phyloP scores from a whole-genome alignment of 2,888 invertebrate genomes.

The Galeruca laticollis region DNA sequence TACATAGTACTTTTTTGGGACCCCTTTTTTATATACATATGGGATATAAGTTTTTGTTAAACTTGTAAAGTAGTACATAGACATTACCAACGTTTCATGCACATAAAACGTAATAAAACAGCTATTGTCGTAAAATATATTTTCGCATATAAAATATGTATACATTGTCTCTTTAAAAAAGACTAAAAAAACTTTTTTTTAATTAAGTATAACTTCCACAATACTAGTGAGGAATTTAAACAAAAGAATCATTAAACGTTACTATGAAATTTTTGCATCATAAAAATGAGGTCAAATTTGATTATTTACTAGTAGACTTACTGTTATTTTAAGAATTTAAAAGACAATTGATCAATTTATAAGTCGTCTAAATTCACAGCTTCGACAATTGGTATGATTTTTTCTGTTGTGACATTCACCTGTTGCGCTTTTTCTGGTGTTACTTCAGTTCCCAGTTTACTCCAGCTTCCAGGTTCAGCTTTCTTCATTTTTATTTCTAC shows the following conservation, averaged over 20 bases:
- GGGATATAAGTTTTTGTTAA: no score
- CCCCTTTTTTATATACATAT: no score
- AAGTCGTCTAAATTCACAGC: conserved; percentile 83
- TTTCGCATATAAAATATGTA: not conserved
- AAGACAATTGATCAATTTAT: conserved; percentile 42
- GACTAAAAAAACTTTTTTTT: not conserved
- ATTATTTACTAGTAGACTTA: not conserved
- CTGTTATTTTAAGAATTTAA: not conserved
- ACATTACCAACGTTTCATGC: no score
- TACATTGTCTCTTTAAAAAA: not conserved
- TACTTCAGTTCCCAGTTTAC: conserved; percentile 76
- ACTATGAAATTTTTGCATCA: not conserved
- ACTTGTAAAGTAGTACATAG: no score
- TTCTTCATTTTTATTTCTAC: conserved; percentile 93
- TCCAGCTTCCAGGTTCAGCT: conserved; percentile 87
- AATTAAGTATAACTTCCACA: not conserved
- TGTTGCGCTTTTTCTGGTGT: conserved; percentile 37
- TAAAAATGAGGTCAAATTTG: not conserved
- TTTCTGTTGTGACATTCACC: conserved; percentile 61
- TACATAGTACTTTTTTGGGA: no score
- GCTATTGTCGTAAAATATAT: not conserved
- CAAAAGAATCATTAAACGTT: not conserved
- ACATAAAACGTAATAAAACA: not conserved
- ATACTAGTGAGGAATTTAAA: not conserved
- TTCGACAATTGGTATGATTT: conserved; percentile 69